Conservation (phyloP, 2,113 vertebrate species). For the Ariopsis seemanni region DNA sequence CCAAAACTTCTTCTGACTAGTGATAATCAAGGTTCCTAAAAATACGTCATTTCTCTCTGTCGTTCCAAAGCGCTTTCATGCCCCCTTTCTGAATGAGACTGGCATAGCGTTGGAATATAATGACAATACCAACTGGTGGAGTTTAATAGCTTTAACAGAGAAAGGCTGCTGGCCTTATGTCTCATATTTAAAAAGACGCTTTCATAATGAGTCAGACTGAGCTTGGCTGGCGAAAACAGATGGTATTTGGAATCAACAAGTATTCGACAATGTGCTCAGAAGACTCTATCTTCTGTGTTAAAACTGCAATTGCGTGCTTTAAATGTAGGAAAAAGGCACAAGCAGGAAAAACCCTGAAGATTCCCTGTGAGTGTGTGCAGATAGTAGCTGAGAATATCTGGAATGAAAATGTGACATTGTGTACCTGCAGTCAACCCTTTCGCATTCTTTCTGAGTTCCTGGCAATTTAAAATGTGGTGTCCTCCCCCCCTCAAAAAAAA, state of each 20-base stretch:
- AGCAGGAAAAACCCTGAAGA: background rate
- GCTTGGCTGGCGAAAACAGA: conserved; percentile 54
- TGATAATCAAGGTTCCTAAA: conserved; percentile 49
- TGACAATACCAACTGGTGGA: conserved; percentile 65
- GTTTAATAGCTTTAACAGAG: conserved; percentile 71
- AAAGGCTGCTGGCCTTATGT: conserved; percentile 54
- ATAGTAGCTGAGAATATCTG: background rate
- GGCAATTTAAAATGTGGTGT: conserved; percentile 40
- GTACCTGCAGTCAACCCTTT: conserved; percentile 22
- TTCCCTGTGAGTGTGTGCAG: background rate
- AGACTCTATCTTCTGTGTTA: conserved; percentile 47
- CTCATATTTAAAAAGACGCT: conserved; percentile 61
- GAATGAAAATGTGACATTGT: background rate
- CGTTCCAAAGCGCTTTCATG: conserved; percentile 51
- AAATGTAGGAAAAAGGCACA: background rate
- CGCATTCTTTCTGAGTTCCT: conserved; percentile 25
- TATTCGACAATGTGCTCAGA: conserved; percentile 38
- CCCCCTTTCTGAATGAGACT: conserved; percentile 50
- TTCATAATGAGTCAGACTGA: conserved; percentile 60
- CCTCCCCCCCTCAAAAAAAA: conserved; percentile 13
- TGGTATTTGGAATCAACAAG: conserved; percentile 48
- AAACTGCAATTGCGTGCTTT: background rate
- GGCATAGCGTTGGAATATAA: conserved; percentile 62
- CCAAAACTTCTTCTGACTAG: conserved; percentile 39
- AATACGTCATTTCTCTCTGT: conserved; percentile 54